Base-by-base conservation (phyloP, 2,888 invertebrate genomes). In the Neoaliturus tenellus region DNA sequence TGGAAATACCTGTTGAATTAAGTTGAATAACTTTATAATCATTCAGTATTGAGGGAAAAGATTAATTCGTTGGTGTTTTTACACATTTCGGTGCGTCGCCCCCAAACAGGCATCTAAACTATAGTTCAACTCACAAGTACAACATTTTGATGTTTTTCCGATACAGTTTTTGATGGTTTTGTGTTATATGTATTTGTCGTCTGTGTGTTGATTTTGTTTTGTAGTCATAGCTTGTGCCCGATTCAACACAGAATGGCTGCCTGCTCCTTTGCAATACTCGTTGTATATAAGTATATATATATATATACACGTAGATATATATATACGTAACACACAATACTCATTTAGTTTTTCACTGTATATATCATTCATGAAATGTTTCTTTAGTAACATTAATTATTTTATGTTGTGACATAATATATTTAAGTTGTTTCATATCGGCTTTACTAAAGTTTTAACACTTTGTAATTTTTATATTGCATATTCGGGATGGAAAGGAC, bases 71-170 rank as follows among this genome's bases (percentile, higher is more conserved):
- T 71, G 20, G 20, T 35, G 23, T 39, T 71, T 71, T 71, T 35
- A 17, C 17, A 67, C 10, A 39, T 71, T 71, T 71, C 23, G 71
- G 71, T 71, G 71, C 71, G 20, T 39, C 71, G 71, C 71, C 41
- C 71, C 41, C 31, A 14, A 31, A 75, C 44, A 75, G 75, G 48
- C 41, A 75, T 75, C 75, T 75, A 75, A 75, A 75, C 75, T 75
- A 75, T 75, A 75, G 75, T 75, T 75, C 75, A 75, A 75, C 71
- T 75, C 44, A 75, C 39, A 28, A 75, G 75, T 75, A 75, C 75
- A 75, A 75, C 75, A 75, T 48, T 75, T 75, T 75, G 44, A 75
- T 75, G 75, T 75, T 75, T 75, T 75, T 75, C 75, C 39, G 75
- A 75, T 41, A 75, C 75, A 35, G 48, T 39, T 75, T 75, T 75